These are phyloP conservation scores for Chrysaora quinquecirrha DNA, from an alignment of 30 jellyfish, hydroid and myxozoan genomes.

Conservation along the genomic window DNA sequence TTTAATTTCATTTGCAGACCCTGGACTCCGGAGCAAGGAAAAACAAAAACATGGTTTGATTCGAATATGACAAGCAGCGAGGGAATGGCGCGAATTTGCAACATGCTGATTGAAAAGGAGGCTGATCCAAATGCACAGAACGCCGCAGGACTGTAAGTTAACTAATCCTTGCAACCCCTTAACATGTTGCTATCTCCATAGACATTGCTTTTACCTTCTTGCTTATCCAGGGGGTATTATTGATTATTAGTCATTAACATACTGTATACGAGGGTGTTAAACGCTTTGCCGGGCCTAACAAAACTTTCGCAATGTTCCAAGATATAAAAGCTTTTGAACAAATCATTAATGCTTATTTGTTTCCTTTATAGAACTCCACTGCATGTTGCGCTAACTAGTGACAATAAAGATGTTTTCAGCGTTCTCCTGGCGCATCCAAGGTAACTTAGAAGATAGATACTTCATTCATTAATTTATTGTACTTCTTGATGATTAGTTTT, in stretches of 20 bases:
- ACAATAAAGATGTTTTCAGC: conserved; percentile 71
- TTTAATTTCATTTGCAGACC: conserved; percentile 19
- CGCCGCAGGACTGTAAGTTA: conserved; percentile 66
- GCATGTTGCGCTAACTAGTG: conserved; percentile 74
- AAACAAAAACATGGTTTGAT: not conserved
- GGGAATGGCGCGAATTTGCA: conserved; percentile 83
- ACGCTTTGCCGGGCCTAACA: too few species aligned
- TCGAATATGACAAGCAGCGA: conserved; percentile 76
- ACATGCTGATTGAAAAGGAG: conserved; percentile 58
- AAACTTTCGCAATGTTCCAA: too few species aligned
- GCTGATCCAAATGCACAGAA: conserved; percentile 85
- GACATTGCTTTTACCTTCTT: too few species aligned
- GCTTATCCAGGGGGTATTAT: too few species aligned
- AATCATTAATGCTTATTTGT: too few species aligned
- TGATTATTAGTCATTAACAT: too few species aligned
- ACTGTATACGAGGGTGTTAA: too few species aligned
- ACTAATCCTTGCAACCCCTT: not conserved
- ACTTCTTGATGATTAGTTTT: too few species aligned
- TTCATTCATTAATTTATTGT: not conserved
- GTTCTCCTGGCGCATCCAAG: conserved; percentile 81
- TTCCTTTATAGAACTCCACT: conserved; percentile 74
- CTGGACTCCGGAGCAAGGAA: conserved; percentile 41
- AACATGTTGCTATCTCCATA: not conserved
- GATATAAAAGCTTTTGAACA: too few species aligned
- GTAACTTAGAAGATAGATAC: conserved; percentile 16